Conservation (phyloP, 2,888 invertebrate genomes). For the Cosmia pyralina region DNA sequence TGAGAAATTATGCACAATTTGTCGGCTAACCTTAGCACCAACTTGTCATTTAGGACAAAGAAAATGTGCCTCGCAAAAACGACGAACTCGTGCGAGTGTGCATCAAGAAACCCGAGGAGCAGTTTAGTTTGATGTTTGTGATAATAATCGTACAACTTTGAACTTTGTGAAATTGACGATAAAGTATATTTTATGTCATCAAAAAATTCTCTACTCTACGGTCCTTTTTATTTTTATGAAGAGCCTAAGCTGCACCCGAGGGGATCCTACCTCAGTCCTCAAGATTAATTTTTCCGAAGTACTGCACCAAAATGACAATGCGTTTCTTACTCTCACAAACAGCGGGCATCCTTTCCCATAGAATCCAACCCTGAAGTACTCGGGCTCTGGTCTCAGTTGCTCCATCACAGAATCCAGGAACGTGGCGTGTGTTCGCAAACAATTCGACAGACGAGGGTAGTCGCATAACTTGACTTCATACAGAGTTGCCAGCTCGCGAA, state of each 20-base stretch:
- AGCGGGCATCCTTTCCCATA: conserved; percentile 97
- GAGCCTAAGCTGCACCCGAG: too few species aligned
- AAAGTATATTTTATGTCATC: neutral
- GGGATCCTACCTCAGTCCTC: neutral
- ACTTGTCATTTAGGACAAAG: neutral
- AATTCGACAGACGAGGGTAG: conserved; percentile 96
- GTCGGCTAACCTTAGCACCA: neutral
- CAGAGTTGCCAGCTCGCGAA: conserved; percentile 96
- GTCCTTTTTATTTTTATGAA: neutral
- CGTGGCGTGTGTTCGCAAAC: conserved; percentile 95
- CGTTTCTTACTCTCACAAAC: conserved; percentile 95
- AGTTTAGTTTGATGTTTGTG: neutral
- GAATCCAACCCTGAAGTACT: conserved; percentile 98
- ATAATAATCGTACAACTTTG: neutral
- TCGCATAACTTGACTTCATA: conserved; percentile 97
- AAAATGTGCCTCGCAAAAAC: neutral
- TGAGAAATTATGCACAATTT: neutral
- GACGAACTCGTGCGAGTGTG: neutral
- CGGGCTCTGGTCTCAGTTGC: conserved; percentile 96
- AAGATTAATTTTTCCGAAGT: neutral
- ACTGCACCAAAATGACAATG: neutral
- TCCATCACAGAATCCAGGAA: conserved; percentile 97
- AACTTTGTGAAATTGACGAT: neutral
- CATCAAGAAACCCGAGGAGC: neutral
- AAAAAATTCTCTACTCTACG: neutral